Evolutionary conservation across 2,888 invertebrate genomes (phyloP).

Genomic region (Rhagonycha lutea): DNA sequence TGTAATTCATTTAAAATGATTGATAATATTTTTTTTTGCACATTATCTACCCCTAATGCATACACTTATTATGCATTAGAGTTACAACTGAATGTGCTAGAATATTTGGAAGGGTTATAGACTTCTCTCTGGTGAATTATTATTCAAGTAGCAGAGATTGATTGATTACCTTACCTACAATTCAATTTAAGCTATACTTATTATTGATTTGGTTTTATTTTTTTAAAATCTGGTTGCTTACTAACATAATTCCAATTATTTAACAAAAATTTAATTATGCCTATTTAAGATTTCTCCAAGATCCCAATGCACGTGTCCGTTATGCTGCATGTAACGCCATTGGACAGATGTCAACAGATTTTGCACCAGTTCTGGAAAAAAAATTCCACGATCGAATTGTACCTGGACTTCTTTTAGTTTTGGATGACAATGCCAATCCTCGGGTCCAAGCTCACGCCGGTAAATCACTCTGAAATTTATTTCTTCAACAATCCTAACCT

Average conservation of each 20-base stretch:
- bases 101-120: neutral
- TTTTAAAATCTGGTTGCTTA: neutral
- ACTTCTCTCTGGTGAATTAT: neutral
- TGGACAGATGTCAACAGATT: constrained; percentile 99
- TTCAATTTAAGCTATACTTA: neutral
- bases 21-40: too few relatives aligned
- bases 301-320: constrained; percentile 86
- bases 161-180: neutral
- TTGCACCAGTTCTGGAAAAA: constrained; percentile 95
- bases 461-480: constrained; percentile 34
- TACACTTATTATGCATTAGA: neutral
- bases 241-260: neutral
- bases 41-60: neutral
- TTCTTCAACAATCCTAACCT: neutral
- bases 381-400: constrained; percentile 97
- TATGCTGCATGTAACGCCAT: constrained; percentile 99
- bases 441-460: constrained; percentile 87
- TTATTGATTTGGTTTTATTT: neutral
- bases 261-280: constrained; percentile 25
- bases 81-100: neutral
- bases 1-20: too few relatives aligned
- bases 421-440: constrained; percentile 90
- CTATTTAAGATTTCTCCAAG: constrained; percentile 48
- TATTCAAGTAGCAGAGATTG: neutral
- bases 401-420: constrained; percentile 83